phyloP scores from a whole-genome alignment of 2,888 invertebrate species.

The Eristalis arbustorum region DNA sequence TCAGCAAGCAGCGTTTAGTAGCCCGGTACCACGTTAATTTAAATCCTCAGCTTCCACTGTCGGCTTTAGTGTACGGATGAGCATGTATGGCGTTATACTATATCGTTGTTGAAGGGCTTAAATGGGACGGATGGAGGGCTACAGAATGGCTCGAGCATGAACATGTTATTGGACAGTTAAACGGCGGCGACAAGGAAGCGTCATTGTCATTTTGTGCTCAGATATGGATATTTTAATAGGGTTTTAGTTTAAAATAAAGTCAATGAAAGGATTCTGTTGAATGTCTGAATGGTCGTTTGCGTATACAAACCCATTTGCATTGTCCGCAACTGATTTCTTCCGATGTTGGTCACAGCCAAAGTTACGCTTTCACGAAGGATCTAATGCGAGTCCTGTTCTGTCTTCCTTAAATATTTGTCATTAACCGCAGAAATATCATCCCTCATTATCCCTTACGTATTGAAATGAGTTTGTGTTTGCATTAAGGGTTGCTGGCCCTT shows the following conservation, averaged over 20 bases:
- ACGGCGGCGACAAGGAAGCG: slow-evolving; percentile 50
- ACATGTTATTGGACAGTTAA: slow-evolving; percentile 46
- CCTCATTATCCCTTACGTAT: slow-evolving; percentile 34
- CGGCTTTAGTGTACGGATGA: slow-evolving; percentile 2
- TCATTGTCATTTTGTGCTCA: slow-evolving; percentile 20
- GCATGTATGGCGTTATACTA: slow-evolving; percentile 12
- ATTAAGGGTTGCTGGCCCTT: not conserved
- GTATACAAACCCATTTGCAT: not conserved
- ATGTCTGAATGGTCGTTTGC: not conserved
- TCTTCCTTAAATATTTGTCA: slow-evolving; percentile 36
- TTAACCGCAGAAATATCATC: slow-evolving; percentile 40
- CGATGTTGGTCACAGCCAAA: not conserved
- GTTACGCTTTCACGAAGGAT: not conserved
- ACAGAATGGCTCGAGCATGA: slow-evolving; percentile 1
- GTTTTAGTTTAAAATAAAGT: not conserved
- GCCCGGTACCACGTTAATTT: slow-evolving; percentile 38
- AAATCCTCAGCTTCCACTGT: slow-evolving; percentile 38
- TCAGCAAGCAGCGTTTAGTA: slow-evolving; percentile 40
- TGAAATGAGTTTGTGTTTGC: slow-evolving; percentile 21
- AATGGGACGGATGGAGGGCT: not conserved
- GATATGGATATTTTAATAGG: slow-evolving; percentile 7
- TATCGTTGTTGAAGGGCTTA: slow-evolving; percentile 8
- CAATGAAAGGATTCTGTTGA: not conserved
- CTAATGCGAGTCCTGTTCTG: not conserved
- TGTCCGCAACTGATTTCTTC: not conserved